Evolutionary conservation across 1,140 invertebrate species (phyloP).

Genomic region (Eupristina koningsbergeri): DNA sequence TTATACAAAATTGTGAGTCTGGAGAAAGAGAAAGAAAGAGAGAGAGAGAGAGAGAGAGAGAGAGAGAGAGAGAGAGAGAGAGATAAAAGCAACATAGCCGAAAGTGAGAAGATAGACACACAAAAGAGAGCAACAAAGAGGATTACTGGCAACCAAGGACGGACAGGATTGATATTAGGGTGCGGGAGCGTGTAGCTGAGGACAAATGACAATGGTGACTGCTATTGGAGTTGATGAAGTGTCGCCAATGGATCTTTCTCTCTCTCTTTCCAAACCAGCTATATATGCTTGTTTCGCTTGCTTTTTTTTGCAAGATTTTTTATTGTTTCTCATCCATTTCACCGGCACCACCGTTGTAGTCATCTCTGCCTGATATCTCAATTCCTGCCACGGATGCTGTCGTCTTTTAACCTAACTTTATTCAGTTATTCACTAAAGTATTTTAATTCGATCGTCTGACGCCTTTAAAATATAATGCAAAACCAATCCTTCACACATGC

Average conservation of each 20-base stretch:
- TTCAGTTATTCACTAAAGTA: not conserved
- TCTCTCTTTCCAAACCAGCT: not conserved
- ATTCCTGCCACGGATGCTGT: not conserved
- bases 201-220: conserved; percentile 68
- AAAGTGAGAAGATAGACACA: conserved; percentile 37
- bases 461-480: conserved; percentile 44
- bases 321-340: conserved; percentile 11
- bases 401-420: not conserved
- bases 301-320: not conserved
- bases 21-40: too few species aligned
- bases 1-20: conserved; percentile 55
- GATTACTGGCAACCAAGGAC: conserved; percentile 61
- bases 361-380: not conserved
- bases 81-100: too few species aligned
- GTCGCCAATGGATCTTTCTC: conserved; percentile 54
- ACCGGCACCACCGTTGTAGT: not conserved
- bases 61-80: too few species aligned
- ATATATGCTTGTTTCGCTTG: not conserved
- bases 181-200: conserved; percentile 57
- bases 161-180: conserved; percentile 56
- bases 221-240: conserved; percentile 66
- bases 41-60: too few species aligned
- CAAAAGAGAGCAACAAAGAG: conserved; percentile 43
- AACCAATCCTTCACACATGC: conserved; percentile 16
- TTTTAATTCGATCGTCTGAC: conserved; percentile 44